These are phyloP conservation scores for Pithys albifrons DNA, from an alignment of 2,113 vertebrate genomes.

Conservation along the genomic window DNA sequence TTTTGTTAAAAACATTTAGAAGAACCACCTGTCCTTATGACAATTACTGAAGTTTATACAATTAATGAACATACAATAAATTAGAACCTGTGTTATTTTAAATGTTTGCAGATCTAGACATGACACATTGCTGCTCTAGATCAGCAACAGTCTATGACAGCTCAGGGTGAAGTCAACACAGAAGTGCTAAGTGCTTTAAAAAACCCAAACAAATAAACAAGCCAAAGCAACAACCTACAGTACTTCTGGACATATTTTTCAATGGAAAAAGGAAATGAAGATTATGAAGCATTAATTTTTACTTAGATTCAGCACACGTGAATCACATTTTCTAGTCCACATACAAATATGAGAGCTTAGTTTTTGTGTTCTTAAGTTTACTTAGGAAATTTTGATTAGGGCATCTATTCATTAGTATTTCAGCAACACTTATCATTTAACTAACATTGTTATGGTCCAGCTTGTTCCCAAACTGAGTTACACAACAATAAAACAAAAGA, in stretches of 20 bases:
- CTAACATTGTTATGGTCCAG: not conserved
- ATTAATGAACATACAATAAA: not conserved
- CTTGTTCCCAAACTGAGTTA: not conserved
- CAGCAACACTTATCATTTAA: not conserved
- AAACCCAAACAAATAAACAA: not conserved
- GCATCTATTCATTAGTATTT: not conserved
- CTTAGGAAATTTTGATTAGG: not conserved
- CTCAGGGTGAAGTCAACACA: not conserved
- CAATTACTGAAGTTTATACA: not conserved
- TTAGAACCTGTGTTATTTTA: not conserved
- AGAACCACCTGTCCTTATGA: not conserved
- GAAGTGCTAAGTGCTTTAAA: not conserved
- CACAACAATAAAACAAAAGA: not conserved
- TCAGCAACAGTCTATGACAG: conserved; percentile 8
- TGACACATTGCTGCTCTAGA: not conserved
- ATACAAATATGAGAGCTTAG: not conserved
- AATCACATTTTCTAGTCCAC: not conserved
- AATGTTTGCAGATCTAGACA: not conserved
- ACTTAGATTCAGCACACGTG: not conserved
- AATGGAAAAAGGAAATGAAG: not conserved
- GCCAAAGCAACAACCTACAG: not conserved
- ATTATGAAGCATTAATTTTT: not conserved
- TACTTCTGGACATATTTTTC: not conserved
- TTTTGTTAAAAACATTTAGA: not conserved
- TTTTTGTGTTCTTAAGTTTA: not conserved